These are phyloP conservation scores for Zaprionus bogoriensis DNA, from an alignment of 2,888 invertebrate genomes.

Conservation along the genomic window DNA sequence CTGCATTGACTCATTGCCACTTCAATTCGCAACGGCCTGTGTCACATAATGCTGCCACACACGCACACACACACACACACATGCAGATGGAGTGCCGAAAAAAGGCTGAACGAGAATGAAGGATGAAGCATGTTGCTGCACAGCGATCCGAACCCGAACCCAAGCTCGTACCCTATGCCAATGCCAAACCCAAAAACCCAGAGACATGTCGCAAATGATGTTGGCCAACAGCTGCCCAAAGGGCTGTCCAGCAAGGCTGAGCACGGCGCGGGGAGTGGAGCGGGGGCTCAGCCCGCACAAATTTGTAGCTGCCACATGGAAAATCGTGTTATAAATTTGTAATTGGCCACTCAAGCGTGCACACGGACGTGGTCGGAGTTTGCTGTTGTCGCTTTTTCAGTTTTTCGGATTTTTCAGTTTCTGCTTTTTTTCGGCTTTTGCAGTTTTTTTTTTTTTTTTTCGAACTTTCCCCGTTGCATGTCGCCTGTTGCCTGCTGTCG, in stretches of 20 bases:
- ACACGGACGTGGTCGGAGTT: conserved; percentile 22
- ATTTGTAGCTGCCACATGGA: conserved; percentile 43
- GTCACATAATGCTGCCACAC: conserved; percentile 6
- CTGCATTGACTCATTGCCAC: conserved; percentile 55
- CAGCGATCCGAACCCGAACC: conserved; percentile 15
- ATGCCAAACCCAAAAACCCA: conserved; percentile 1
- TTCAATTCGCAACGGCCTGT: conserved; percentile 55
- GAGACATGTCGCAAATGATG: conserved; percentile 31
- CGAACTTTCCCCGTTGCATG: not conserved
- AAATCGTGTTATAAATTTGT: conserved; percentile 67
- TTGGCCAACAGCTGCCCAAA: conserved; percentile 17
- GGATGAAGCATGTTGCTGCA: conserved; percentile 10
- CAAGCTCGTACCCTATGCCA: no score
- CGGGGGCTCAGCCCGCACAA: not conserved
- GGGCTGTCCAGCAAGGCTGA: not conserved
- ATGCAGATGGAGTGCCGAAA: not conserved
- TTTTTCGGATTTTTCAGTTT: conserved; percentile 4
- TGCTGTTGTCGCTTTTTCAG: conserved; percentile 4
- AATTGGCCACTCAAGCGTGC: conserved; percentile 62
- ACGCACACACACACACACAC: not conserved
- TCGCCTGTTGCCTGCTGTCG: conserved; percentile 6
- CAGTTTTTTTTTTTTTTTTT: not conserved
- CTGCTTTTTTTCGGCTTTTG: not conserved
- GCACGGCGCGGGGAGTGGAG: not conserved
- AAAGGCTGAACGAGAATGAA: not conserved